Base-by-base conservation (phyloP, 1,140 invertebrate genomes). In the Magallana ariakensis region DNA sequence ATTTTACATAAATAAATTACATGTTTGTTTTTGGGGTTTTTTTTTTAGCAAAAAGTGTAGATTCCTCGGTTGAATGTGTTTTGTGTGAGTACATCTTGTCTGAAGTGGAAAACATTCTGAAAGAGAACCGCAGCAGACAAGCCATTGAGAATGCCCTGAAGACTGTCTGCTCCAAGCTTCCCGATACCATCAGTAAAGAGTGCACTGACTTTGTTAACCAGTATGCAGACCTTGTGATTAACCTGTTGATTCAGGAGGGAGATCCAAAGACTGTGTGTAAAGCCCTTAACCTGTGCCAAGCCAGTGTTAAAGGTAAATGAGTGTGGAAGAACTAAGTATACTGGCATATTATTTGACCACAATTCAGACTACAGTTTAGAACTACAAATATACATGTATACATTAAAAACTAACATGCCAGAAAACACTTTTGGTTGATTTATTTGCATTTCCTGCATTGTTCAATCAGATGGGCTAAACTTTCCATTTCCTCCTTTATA, bases 131-230 rank as follows among this genome's bases (percentile, higher is more conserved):
- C 19, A 75, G 66, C 22, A 75, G 66, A 26, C 22, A 75, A 75
- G 66, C 66, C 66, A 75, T 75, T 75, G 80, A 83, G 26, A 85
- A 88, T 53, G 66, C 66, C 15, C 66, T 75, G 0, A 19, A 75
- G 9, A 75, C 11, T 0, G 66, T 97, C 8, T 99, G 98, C 94
- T 95, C 95, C 58, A 92, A 95, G 62, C 93, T 98, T 93, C 97
- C 98, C 0, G 95, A 95, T 86, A 96, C 96, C 0, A 92, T 97
- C 1, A 93, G 94, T 7, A 90, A 95, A 3, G 95, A 97, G 85
- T 99, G 98, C 93, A 95, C 97, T 80, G 91, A 96, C 58, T 98
- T 98, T 93, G 96, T 99, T 6, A 95, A 97, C 58, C 94, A 97
- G 90, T 98, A 99, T 94, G 96, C 96, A 3, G 96, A 97, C 88